Evolutionary conservation across 1,140 invertebrate genomes (phyloP).

Genomic region (Bombus polaris): DNA sequence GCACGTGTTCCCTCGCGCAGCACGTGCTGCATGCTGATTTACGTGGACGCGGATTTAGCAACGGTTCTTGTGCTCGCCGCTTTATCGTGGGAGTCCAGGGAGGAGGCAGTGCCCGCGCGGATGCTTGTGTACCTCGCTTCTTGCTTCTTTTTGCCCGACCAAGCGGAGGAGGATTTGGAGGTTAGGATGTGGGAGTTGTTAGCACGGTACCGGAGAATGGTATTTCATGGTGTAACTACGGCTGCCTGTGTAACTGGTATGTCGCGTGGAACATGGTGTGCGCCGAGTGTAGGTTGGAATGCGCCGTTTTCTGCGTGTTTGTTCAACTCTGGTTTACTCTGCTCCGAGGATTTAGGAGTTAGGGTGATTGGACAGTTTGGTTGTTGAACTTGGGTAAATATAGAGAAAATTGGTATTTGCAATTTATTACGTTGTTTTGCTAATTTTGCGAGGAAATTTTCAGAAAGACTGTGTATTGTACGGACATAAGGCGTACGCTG

Average conservation of each 20-base stretch:
- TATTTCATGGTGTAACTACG: neutral
- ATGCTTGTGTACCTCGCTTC: neutral
- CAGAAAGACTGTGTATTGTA: too few species aligned
- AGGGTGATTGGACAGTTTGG: too few species aligned
- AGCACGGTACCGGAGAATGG: neutral
- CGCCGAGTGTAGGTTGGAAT: neutral
- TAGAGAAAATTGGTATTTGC: too few species aligned
- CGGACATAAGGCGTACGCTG: too few species aligned
- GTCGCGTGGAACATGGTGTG: neutral
- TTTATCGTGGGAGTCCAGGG: neutral
- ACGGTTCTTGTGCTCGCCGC: neutral
- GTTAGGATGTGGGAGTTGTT: neutral
- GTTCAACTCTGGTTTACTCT: neutral
- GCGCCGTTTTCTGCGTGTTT: neutral
- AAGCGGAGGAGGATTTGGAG: neutral
- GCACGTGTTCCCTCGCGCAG: conserved; percentile 40
- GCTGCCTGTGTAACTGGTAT: neutral
- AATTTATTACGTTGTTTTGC: too few species aligned
- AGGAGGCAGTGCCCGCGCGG: too few species aligned
- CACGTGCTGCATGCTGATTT: conserved; percentile 63
- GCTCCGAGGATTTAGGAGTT: too few species aligned
- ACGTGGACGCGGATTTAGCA: conserved; percentile 62
- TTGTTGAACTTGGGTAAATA: too few species aligned
- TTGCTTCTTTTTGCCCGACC: neutral
- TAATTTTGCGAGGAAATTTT: too few species aligned